phyloP scores from a whole-genome alignment of 2,888 invertebrate species.

The Gibbula magus region DNA sequence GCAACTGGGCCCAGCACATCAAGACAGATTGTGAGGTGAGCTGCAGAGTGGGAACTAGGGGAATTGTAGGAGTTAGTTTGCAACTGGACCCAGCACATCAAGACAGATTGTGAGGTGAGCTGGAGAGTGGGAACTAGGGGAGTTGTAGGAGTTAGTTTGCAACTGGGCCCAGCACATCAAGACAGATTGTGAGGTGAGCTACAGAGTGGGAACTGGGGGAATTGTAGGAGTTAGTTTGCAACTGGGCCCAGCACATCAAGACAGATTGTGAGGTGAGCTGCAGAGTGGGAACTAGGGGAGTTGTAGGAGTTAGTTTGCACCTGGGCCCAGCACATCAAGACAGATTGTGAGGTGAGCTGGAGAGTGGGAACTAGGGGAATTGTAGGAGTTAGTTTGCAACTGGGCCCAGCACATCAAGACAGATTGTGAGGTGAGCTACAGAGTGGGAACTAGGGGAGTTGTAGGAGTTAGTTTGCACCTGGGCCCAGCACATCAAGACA shows the following conservation, averaged over 20 bases:
- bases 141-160: not conserved
- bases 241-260: constrained; percentile 87
- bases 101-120: constrained; percentile 81
- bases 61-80: not conserved
- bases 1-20: constrained; percentile 85
- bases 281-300: not conserved
- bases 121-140: not conserved
- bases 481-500: constrained; percentile 86
- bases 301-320: constrained; percentile 47
- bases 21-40: constrained; percentile 82
- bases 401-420: constrained; percentile 87
- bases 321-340: constrained; percentile 87
- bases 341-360: constrained; percentile 80
- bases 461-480: constrained; percentile 73
- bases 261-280: constrained; percentile 80
- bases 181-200: constrained; percentile 80
- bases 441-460: not conserved
- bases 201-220: not conserved
- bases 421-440: constrained; percentile 80
- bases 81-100: constrained; percentile 86
- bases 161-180: constrained; percentile 87
- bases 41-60: not conserved
- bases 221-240: constrained; percentile 25
- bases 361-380: not conserved
- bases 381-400: constrained; percentile 47